phyloP scores from a whole-genome alignment of 1,140 invertebrate genomes.

The Myzus persicae region DNA sequence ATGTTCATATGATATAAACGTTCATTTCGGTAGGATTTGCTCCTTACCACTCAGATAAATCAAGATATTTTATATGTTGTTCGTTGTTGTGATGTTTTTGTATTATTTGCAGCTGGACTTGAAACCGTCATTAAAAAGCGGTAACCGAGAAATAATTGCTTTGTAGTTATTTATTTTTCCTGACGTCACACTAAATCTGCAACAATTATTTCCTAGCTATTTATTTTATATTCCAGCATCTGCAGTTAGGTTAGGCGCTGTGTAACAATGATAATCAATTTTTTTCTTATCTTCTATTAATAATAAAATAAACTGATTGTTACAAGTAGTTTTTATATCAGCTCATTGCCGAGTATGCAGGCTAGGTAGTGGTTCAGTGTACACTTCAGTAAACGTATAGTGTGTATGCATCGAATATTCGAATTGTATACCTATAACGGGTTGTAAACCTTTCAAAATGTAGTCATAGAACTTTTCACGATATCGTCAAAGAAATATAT shows the following conservation, averaged over 20 bases:
- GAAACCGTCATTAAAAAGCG: neutral
- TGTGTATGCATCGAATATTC: neutral
- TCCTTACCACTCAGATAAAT: neutral
- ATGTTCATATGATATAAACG: neutral
- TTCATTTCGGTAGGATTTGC: neutral
- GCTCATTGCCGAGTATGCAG: neutral
- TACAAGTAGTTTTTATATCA: neutral
- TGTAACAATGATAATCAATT: neutral
- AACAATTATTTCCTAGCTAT: neutral
- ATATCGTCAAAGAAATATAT: neutral
- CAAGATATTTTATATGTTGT: neutral
- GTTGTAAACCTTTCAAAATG: neutral
- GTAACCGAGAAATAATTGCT: neutral
- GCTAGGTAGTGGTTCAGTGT: too few species aligned
- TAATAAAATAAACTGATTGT: neutral
- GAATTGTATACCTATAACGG: neutral
- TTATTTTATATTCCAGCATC: neutral
- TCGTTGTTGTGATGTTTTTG: neutral
- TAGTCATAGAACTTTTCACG: neutral
- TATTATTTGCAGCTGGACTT: neutral
- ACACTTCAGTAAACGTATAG: neutral
- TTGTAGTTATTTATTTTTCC: neutral
- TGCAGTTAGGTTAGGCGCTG: neutral
- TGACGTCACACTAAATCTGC: too few species aligned
- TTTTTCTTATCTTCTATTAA: too few species aligned